phyloP scores from a whole-genome alignment of 2,797 vertebrate genomes.

The Saxicola maurus region DNA sequence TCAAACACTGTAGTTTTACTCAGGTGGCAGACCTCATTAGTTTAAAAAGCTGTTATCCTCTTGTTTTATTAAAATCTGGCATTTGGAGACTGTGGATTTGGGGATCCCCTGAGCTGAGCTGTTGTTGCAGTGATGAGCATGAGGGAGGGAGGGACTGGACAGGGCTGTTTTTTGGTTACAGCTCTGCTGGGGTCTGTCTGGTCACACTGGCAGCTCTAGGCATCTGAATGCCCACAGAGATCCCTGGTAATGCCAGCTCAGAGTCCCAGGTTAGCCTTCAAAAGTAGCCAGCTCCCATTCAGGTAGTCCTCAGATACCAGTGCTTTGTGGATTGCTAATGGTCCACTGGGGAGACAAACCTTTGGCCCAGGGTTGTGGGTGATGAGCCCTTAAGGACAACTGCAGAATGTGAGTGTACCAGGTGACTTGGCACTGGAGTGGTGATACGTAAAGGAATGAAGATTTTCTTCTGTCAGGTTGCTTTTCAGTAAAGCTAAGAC shows the following conservation, averaged over 20 bases:
- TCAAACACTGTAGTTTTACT: background rate
- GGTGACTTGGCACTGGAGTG: background rate
- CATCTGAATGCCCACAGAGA: rapidly evolving
- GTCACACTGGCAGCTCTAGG: background rate
- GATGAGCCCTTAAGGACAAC: background rate
- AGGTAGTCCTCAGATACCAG: background rate
- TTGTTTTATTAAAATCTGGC: background rate
- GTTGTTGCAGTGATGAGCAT: background rate
- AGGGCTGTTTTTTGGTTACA: background rate
- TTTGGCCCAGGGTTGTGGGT: background rate
- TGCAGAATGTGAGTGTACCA: background rate
- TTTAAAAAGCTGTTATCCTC: background rate
- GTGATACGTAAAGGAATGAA: background rate
- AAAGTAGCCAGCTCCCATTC: rapidly evolving
- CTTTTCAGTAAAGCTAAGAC: background rate
- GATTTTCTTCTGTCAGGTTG: background rate
- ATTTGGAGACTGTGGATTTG: background rate
- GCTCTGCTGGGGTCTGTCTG: background rate
- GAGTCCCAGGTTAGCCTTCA: background rate
- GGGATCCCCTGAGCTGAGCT: background rate
- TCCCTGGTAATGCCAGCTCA: background rate
- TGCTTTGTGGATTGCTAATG: background rate
- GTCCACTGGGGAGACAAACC: background rate
- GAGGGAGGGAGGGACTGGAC: too few relatives aligned
- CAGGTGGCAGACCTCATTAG: background rate